Evolutionary conservation across 2,113 vertebrate genomes (phyloP).

Genomic region (Mus musculus): GRCm39 chr11:18913001-18913500

Average conservation of each 20-base stretch:
- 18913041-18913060: neutral
- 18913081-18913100: neutral
- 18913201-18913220: neutral
- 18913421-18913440: slow-evolving; percentile 91
- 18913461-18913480: slow-evolving; percentile 89
- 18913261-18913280: slow-evolving; percentile 86
- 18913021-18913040: slow-evolving; percentile 27
- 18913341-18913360: slow-evolving; percentile 91
- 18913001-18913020: slow-evolving; percentile 44
- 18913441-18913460: slow-evolving; percentile 82
- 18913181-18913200: slow-evolving; percentile 61
- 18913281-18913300: slow-evolving; percentile 90
- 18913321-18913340: slow-evolving; percentile 87
- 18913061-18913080: slow-evolving; percentile 26
- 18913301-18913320: slow-evolving; percentile 90
- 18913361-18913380: slow-evolving; percentile 84
- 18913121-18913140: neutral
- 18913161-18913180: slow-evolving; percentile 2
- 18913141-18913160: neutral
- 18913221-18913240: slow-evolving; percentile 39
- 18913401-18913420: slow-evolving; percentile 86
- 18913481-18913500: slow-evolving; percentile 89
- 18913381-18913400: slow-evolving; percentile 88
- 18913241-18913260: slow-evolving; percentile 74
- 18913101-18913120: neutral